Evolutionary conservation across 2,888 invertebrate genomes (phyloP).

Genomic region (Sesia apiformis): DNA sequence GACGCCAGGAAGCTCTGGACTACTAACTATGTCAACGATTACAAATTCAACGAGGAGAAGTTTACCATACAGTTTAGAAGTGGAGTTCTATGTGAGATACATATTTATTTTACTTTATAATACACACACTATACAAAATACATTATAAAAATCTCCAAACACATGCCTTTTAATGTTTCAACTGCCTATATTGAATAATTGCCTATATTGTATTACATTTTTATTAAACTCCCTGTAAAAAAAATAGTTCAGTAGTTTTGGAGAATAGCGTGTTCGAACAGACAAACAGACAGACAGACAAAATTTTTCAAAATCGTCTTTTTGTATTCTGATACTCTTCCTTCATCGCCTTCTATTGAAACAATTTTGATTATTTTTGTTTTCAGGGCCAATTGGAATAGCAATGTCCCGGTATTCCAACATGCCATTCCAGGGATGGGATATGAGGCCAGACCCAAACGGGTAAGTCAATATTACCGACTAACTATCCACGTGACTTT

Average conservation of each 20-base stretch:
- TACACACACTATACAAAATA: neutral
- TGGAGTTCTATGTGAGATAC: conserved; percentile 70
- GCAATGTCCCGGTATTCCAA: conserved; percentile 84
- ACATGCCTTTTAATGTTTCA: no score
- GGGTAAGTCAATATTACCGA: conserved; percentile 31
- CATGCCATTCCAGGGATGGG: conserved; percentile 91
- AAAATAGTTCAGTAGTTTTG: no score
- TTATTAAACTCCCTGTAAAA: no score
- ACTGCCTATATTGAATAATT: no score
- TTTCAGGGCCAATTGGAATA: conserved; percentile 79
- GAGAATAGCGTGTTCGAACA: no score
- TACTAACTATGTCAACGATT: conserved; percentile 81
- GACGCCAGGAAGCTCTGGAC: conserved; percentile 76
- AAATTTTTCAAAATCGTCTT: no score
- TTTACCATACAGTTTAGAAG: conserved; percentile 84
- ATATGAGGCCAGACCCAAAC: conserved; percentile 80
- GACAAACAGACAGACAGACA: no score
- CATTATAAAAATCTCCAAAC: no score
- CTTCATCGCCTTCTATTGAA: neutral
- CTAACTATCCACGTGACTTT: no score
- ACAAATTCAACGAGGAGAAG: conserved; percentile 90
- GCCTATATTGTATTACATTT: no score
- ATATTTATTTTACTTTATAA: neutral
- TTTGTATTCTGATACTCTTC: no score
- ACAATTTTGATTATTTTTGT: neutral